These are phyloP conservation scores for Cydia pomonella DNA, from an alignment of 1,140 invertebrate species.

Conservation along the genomic window DNA sequence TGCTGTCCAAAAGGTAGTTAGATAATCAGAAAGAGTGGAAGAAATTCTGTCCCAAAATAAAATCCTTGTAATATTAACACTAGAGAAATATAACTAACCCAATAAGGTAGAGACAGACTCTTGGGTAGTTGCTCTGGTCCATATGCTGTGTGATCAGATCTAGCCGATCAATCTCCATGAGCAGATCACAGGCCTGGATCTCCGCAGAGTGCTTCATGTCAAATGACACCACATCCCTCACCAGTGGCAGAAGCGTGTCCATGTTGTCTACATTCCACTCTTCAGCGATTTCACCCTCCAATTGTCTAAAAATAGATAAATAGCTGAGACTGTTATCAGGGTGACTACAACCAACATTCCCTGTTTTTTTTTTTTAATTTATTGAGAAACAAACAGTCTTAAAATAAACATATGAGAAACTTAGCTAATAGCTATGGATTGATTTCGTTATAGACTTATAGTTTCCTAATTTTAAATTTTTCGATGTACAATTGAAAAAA, in stretches of 20 bases:
- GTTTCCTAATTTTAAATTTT: too few species aligned
- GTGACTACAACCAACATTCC: too few species aligned
- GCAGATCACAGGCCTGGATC: conserved; percentile 98
- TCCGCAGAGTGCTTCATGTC: conserved; percentile 99
- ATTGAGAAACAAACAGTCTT: too few species aligned
- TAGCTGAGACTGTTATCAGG: neutral
- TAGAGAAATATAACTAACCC: conserved; percentile 80
- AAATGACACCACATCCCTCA: conserved; percentile 96
- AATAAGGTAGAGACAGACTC: conserved; percentile 97
- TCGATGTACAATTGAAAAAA: too few species aligned
- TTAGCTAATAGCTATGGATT: too few species aligned
- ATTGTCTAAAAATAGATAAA: conserved; percentile 82
- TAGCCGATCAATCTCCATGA: conserved; percentile 98
- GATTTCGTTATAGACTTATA: too few species aligned
- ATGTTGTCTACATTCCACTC: conserved; percentile 92
- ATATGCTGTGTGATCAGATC: conserved; percentile 95
- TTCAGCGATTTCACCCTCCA: conserved; percentile 95
- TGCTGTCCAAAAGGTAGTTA: neutral
- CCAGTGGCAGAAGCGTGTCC: conserved; percentile 87
- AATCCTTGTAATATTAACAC: neutral
- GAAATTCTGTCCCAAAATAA: too few species aligned
- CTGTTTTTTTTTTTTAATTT: too few species aligned
- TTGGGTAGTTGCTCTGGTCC: conserved; percentile 94
- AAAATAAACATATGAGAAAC: too few species aligned
- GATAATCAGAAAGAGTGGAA: neutral